Evolutionary conservation across 2,888 invertebrate species (phyloP).

Genomic region (Drepanosiphum platanoidis): DNA sequence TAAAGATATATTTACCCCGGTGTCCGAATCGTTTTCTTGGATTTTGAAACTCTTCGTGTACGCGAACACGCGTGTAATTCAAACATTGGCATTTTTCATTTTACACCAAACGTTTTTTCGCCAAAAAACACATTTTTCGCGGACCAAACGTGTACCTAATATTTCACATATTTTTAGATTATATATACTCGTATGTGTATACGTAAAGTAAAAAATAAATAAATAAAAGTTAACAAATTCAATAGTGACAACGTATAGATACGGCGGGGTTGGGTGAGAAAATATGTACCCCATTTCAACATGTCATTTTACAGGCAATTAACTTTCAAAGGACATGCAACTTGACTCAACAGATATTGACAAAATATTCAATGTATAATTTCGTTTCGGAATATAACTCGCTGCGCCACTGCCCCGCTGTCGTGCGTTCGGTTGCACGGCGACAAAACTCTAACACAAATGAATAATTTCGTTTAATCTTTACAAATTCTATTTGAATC

Average conservation of each 20-base stretch:
- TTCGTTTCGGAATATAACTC: neutral
- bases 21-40: too few species aligned
- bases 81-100: too few species aligned
- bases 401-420: neutral
- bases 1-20: too few species aligned
- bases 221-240: neutral
- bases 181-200: too few species aligned
- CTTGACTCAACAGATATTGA: slow-evolving; percentile 44
- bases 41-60: too few species aligned
- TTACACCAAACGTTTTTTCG: too few species aligned
- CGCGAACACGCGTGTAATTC: too few species aligned
- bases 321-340: slow-evolving; percentile 31
- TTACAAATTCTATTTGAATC: neutral
- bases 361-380: neutral
- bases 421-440: neutral
- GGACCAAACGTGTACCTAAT: too few species aligned
- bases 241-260: neutral
- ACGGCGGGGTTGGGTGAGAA: neutral
- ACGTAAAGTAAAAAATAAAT: too few species aligned
- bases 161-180: too few species aligned
- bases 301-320: slow-evolving; percentile 51
- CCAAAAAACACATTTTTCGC: too few species aligned
- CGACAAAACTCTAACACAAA: neutral
- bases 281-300: slow-evolving; percentile 4
- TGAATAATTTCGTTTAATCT: neutral